Conservation (phyloP, 2,113 vertebrate genomes). For the Otolemur garnettii region DNA sequence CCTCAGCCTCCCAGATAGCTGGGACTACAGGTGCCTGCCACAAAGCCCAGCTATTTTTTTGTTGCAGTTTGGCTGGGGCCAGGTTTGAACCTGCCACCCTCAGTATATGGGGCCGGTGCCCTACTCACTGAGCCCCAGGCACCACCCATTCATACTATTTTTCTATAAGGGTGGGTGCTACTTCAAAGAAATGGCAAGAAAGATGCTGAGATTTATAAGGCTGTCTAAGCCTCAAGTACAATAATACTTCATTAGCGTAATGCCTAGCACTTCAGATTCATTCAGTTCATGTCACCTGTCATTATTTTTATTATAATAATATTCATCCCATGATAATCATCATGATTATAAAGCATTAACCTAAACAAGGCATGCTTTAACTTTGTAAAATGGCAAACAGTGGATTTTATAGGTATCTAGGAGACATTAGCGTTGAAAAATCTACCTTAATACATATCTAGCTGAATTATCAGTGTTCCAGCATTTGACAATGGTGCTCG, state of each 20-base stretch:
- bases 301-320: not conserved
- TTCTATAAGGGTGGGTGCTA: not conserved
- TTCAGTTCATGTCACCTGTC: not conserved
- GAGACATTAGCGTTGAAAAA: not conserved
- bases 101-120: too few species aligned
- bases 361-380: not conserved
- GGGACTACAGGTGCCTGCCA: too few species aligned
- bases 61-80: too few species aligned
- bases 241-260: not conserved
- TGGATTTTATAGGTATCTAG: not conserved
- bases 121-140: too few species aligned
- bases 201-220: not conserved
- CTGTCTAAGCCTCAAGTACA: not conserved
- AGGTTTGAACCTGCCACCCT: too few species aligned
- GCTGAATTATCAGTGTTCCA: not conserved
- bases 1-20: too few species aligned
- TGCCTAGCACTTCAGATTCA: not conserved
- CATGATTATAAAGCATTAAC: constrained; percentile 25
- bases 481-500: not conserved
- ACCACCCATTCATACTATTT: not conserved
- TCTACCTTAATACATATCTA: not conserved
- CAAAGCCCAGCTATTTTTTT: too few species aligned
- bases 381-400: not conserved
- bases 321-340: constrained; percentile 22
- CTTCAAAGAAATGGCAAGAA: not conserved